Conservation (phyloP, 1,140 invertebrate genomes). For the Delia radicum region DNA sequence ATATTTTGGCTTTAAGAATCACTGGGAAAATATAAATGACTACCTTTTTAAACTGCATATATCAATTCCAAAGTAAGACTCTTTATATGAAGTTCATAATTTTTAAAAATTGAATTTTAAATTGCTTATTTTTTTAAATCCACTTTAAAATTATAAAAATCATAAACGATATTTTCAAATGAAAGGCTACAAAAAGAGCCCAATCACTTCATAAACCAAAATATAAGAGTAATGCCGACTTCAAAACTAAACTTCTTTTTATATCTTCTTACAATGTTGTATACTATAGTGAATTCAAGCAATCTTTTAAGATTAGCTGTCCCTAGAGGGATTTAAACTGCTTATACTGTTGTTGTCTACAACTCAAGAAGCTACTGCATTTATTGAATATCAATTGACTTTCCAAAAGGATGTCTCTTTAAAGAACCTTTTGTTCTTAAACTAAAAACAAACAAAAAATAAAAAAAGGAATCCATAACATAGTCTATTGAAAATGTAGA, state of each 20-base stretch:
- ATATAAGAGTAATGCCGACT: not conserved
- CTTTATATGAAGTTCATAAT: too few relatives aligned
- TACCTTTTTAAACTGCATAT: too few relatives aligned
- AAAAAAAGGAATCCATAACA: not conserved
- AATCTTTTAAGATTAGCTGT: slow-evolving; percentile 1
- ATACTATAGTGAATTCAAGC: not conserved
- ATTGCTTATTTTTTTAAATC: too few relatives aligned
- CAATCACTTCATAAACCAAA: not conserved
- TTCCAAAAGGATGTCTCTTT: not conserved
- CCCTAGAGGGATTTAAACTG: not conserved
- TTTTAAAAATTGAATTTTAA: too few relatives aligned
- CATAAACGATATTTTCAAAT: not conserved
- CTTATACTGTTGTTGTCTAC: not conserved
- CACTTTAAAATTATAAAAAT: too few relatives aligned
- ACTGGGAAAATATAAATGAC: too few relatives aligned
- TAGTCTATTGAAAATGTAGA: not conserved
- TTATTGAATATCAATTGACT: not conserved
- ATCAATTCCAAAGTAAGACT: too few relatives aligned
- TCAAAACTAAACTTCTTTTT: not conserved
- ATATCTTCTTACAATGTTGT: not conserved
- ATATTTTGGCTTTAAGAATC: too few relatives aligned
- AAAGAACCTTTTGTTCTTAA: not conserved
- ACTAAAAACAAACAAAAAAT: not conserved
- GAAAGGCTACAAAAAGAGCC: not conserved
- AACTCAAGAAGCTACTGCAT: not conserved